phyloP scores from a whole-genome alignment of 2,797 vertebrate genomes.

The Pseudomugil tenellus region DNA sequence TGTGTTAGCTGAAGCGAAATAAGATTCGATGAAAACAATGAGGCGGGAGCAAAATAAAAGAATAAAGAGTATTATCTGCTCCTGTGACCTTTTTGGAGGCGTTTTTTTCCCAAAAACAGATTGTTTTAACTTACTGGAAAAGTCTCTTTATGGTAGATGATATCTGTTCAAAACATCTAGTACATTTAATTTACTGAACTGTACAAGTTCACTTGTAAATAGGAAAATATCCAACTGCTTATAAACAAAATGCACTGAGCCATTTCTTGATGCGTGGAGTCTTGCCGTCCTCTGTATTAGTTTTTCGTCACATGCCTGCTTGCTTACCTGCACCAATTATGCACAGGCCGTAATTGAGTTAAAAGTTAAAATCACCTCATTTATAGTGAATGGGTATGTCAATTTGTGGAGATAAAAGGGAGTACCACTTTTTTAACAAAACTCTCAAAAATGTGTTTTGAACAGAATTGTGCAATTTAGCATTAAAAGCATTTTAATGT shows the following conservation, averaged over 20 bases:
- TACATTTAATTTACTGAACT: no score
- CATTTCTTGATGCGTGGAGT: no score
- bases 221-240: no score
- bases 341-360: neutral
- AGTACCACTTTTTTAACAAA: neutral
- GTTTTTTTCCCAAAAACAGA: slow-evolving; percentile 33
- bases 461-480: neutral
- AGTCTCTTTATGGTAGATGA: no score
- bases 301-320: neutral
- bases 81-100: slow-evolving; percentile 8
- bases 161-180: no score
- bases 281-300: no score
- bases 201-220: no score
- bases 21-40: neutral
- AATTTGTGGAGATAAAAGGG: neutral
- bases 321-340: neutral
- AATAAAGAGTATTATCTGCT: neutral
- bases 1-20: neutral
- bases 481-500: neutral
- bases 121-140: no score
- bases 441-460: neutral
- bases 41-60: neutral
- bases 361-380: neutral
- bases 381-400: neutral
- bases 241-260: no score